These are phyloP conservation scores for Anastatus disparis DNA, from an alignment of 1,140 invertebrate genomes.

Conservation along the genomic window DNA sequence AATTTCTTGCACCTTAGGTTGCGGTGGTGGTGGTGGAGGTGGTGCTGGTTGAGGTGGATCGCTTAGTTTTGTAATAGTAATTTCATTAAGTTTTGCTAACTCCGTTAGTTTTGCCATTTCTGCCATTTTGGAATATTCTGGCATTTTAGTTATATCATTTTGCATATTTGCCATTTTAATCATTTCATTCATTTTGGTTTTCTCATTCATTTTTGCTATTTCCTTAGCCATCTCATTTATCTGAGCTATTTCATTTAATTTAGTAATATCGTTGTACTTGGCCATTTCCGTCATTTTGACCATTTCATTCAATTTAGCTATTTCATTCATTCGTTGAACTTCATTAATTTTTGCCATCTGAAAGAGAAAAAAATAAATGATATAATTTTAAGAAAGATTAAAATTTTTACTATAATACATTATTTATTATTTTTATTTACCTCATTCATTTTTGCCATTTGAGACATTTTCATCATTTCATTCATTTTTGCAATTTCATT, in stretches of 20 bases:
- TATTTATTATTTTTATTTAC: neutral
- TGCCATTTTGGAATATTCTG: conserved; percentile 63
- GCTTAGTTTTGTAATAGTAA: conserved; percentile 64
- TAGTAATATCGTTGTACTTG: conserved; percentile 61
- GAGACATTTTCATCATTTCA: conserved; percentile 65
- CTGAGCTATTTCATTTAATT: conserved; percentile 61
- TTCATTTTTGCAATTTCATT: conserved; percentile 59
- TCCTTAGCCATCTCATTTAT: conserved; percentile 66
- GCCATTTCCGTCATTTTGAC: conserved; percentile 66
- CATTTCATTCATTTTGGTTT: conserved; percentile 66
- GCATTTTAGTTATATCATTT: conserved; percentile 62
- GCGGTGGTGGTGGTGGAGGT: conserved; percentile 38
- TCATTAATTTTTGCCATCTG: conserved; percentile 58
- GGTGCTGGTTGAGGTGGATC: conserved; percentile 53
- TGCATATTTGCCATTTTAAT: conserved; percentile 65
- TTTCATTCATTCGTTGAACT: conserved; percentile 64
- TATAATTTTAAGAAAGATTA: neutral
- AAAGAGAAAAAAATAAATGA: neutral
- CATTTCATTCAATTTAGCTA: conserved; percentile 65
- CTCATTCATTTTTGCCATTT: conserved; percentile 59
- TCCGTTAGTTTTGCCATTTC: conserved; percentile 65
- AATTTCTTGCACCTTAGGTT: conserved; percentile 54
- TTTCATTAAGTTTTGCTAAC: conserved; percentile 64
- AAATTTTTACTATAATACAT: neutral
- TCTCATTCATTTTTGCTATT: conserved; percentile 65